A percentile compares a stretch with the other conserved stretches of the same genome.
These are phyloP conservation scores for Amniataba percoides DNA, from an alignment of 2,797 vertebrate species.

Conservation along the genomic window DNA sequence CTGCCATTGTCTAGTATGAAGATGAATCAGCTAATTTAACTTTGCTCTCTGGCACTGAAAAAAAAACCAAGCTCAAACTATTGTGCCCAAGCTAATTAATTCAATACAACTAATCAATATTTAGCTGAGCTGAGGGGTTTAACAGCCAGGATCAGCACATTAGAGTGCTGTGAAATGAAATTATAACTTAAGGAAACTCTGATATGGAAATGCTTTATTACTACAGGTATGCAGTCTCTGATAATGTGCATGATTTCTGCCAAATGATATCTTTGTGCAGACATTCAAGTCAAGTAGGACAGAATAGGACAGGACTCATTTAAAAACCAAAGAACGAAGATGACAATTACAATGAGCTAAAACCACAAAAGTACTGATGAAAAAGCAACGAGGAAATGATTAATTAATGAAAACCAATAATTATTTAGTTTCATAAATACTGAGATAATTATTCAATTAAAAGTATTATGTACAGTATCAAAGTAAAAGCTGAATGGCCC, in stretches of 20 bases:
- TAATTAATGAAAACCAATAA: not conserved
- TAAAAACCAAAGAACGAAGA: not conserved
- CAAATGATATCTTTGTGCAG: not conserved
- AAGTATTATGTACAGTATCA: not conserved
- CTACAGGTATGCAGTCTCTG: constrained; percentile 9
- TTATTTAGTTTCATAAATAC: not conserved
- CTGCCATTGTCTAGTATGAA: constrained; percentile 53
- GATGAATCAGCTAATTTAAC: constrained; percentile 74
- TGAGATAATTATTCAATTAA: too few species aligned
- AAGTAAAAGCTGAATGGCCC: not conserved
- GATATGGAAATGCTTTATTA: constrained; percentile 40
- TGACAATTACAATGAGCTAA: too few species aligned
- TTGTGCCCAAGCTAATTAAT: constrained; percentile 69
- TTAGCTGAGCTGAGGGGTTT: constrained; percentile 59
- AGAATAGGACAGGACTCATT: not conserved
- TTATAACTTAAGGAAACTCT: constrained; percentile 51
- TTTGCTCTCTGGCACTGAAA: constrained; percentile 59
- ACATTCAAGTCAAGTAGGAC: not conserved
- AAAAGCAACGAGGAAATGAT: too few species aligned
- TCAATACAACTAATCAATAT: constrained; percentile 72
- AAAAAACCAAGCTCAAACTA: constrained; percentile 35
- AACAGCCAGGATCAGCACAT: constrained; percentile 66
- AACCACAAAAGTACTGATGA: too few species aligned
- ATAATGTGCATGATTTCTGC: not conserved
- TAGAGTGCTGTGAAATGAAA: constrained; percentile 52